Conservation (phyloP, 1,140 invertebrate species). For the Octopus bimaculoides region DNA sequence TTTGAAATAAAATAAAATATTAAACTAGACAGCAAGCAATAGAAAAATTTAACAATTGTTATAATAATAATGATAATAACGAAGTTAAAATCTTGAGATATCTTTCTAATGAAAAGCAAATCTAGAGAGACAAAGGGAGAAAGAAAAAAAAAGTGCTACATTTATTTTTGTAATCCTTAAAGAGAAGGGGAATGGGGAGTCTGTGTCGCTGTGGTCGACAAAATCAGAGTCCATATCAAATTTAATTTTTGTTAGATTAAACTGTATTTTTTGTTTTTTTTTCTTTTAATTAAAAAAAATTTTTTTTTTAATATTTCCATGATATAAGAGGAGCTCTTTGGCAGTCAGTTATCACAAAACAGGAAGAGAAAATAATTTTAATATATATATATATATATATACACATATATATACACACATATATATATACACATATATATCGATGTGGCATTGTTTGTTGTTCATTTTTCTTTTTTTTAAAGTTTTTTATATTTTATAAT, state of each 20-base stretch:
- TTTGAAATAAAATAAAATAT: no score
- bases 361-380: background rate
- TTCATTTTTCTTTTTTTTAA: background rate
- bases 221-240: background rate
- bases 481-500: background rate
- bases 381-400: no score
- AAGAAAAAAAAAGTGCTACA: no score
- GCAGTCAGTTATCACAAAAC: slow-evolving; percentile 3
- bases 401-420: no score
- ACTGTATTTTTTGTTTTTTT: background rate
- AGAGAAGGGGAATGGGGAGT: background rate
- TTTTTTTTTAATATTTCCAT: background rate
- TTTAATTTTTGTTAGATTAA: background rate
- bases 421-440: no score
- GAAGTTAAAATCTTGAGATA: no score
- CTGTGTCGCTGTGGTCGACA: background rate
- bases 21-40: no score
- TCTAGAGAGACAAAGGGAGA: no score
- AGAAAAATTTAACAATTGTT: no score
- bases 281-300: background rate
- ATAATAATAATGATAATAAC: no score
- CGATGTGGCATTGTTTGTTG: no score
- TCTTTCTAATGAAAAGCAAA: no score
- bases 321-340: background rate
- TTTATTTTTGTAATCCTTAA: background rate